phyloP scores from a whole-genome alignment of 1,140 invertebrate species.

The Carposina sasakii region DNA sequence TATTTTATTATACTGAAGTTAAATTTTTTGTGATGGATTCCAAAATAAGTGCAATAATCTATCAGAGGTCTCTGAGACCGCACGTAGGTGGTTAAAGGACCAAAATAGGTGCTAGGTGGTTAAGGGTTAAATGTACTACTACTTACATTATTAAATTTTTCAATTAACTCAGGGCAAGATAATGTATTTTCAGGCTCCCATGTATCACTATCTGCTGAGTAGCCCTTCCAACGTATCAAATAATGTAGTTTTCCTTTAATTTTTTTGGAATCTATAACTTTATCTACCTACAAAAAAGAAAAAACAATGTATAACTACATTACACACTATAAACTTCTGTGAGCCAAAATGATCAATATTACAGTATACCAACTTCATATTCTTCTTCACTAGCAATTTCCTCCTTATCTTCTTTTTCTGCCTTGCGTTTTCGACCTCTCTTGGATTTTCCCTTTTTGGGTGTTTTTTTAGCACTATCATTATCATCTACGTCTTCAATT shows the following conservation, averaged over 20 bases:
- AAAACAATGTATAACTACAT: not conserved
- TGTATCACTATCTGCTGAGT: constrained; percentile 80
- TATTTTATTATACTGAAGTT: too few relatives aligned
- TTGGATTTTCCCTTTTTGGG: constrained; percentile 42
- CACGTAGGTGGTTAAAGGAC: too few relatives aligned
- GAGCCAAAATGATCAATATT: not conserved
- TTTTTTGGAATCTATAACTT: constrained; percentile 78
- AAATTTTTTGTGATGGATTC: too few relatives aligned
- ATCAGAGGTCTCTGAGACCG: too few relatives aligned
- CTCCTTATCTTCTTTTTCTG: constrained; percentile 33
- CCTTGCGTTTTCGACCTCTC: constrained; percentile 49
- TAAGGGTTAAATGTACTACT: constrained; percentile 12
- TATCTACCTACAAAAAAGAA: constrained; percentile 77
- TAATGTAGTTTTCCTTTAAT: constrained; percentile 81
- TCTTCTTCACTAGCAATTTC: constrained; percentile 42
- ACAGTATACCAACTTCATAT: constrained; percentile 41
- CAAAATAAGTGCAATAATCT: too few relatives aligned
- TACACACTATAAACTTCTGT: not conserved
- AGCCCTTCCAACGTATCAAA: constrained; percentile 88
- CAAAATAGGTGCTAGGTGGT: not conserved
- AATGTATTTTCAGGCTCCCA: constrained; percentile 87
- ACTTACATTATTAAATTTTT: constrained; percentile 74
- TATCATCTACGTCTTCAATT: constrained; percentile 9
- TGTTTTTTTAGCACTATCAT: constrained; percentile 21
- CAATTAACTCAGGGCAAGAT: constrained; percentile 78